These are phyloP conservation scores for Mesochorus sp. DNA, from an alignment of 2,888 invertebrate species.

Conservation along the genomic window DNA sequence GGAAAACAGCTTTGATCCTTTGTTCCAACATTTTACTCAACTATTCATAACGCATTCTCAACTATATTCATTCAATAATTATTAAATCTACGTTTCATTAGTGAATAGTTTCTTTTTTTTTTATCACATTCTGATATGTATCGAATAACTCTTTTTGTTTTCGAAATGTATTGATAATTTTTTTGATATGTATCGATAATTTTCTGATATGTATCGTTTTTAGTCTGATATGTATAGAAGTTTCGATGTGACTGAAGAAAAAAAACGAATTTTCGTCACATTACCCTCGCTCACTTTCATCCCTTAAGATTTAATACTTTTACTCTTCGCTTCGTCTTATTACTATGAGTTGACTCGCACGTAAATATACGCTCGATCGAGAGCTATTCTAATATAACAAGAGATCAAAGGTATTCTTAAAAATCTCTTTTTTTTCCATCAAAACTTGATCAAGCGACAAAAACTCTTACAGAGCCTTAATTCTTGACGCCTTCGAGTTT, in stretches of 20 bases:
- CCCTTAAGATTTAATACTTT: constrained; percentile 39
- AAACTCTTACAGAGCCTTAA: constrained; percentile 1
- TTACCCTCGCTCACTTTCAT: constrained; percentile 12
- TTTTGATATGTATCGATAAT: constrained; percentile 27
- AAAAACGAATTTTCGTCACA: constrained; percentile 28
- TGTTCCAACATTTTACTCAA: constrained; percentile 5
- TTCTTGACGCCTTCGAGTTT: constrained; percentile 32
- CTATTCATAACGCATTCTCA: constrained; percentile 28
- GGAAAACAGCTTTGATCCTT: neutral
- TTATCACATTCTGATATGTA: constrained; percentile 60
- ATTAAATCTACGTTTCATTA: constrained; percentile 19
- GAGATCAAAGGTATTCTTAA: constrained; percentile 32
- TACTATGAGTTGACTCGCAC: constrained; percentile 20
- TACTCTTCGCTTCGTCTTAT: constrained; percentile 22
- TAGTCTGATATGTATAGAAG: constrained; percentile 50
- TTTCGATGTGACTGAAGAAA: constrained; percentile 35
- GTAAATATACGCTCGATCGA: constrained; percentile 29
- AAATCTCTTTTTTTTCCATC: constrained; percentile 29
- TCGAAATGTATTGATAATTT: constrained; percentile 32
- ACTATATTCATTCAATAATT: constrained; percentile 10
- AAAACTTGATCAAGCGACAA: neutral
- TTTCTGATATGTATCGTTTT: constrained; percentile 38
- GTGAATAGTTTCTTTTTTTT: constrained; percentile 27
- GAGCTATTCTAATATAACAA: constrained; percentile 37
- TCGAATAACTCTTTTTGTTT: constrained; percentile 7